Conservation (phyloP, 2,888 invertebrate genomes). For the Gymnocheta viridis region DNA sequence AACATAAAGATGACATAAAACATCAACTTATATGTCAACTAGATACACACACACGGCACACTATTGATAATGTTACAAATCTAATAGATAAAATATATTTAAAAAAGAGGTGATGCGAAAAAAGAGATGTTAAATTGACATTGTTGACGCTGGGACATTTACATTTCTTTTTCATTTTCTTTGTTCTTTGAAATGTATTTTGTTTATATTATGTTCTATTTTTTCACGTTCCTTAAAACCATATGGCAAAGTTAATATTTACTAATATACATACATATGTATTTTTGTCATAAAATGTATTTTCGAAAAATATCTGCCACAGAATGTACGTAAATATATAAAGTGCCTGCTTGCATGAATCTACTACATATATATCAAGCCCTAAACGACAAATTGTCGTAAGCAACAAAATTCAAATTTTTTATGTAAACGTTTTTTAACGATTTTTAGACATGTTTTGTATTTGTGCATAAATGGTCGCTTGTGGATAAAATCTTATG, state of each 20-base stretch:
- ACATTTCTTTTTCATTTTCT: conserved; percentile 22
- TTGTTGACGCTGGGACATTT: not conserved
- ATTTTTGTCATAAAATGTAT: conserved; percentile 45
- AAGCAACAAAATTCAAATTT: too few relatives aligned
- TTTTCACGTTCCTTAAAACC: conserved; percentile 30
- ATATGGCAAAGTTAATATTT: conserved; percentile 55
- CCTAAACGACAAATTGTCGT: too few relatives aligned
- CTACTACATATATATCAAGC: not conserved
- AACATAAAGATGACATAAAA: conserved; percentile 59
- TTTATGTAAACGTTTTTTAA: too few relatives aligned
- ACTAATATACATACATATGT: conserved; percentile 17
- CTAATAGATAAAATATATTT: not conserved
- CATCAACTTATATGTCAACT: conserved; percentile 62
- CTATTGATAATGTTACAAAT: not conserved
- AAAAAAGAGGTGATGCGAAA: conserved; percentile 23
- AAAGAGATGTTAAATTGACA: conserved; percentile 18
- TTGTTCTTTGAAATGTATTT: conserved; percentile 16
- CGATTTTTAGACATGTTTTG: too few relatives aligned
- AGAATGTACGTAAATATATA: not conserved
- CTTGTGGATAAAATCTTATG: too few relatives aligned
- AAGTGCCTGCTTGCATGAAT: not conserved
- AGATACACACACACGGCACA: conserved; percentile 14
- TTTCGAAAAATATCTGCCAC: conserved; percentile 52
- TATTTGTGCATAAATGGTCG: too few relatives aligned
- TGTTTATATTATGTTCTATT: not conserved